Base-by-base conservation (phyloP, 2,797 vertebrate genomes). In the Pampus argenteus region DNA sequence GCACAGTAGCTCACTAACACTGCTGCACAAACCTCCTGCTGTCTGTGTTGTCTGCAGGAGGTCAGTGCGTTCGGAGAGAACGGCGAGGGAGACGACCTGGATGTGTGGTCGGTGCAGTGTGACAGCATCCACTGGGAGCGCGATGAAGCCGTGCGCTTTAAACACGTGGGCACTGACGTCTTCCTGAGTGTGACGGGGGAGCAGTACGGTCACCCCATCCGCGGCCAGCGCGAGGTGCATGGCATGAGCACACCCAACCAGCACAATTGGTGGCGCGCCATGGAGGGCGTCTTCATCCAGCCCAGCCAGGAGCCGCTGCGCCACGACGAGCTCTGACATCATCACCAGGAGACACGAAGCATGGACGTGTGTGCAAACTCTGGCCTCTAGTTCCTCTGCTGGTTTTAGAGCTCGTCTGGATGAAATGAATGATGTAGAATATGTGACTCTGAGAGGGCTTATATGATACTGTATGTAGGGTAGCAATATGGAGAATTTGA, bases 51-150 rank as follows among this genome's bases (percentile, higher is more conserved):
- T 56, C 42, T 49, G 45, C 91, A 99, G 98, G 98, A 99, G 90
- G 97, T 99, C 75, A 99, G 98, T 61, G 98, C 98, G 55, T 99
- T 99, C 63, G 98, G 98, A 9, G 98, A 99, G 82, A 94, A 95
- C 0, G 98, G 97, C 0, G 96, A 99, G 88, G 98, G 98, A 0
- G 98, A 99, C 2, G 95, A 98, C 88, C 94, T 99, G 68, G 98
- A 99, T 28, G 89, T 96, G 51, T 99, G 98, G 98, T 85, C 70
- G 0, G 97, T 99, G 54, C 96, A 98, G 77, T 99, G 98, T 68
- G 93, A 96, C 1, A 94, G 95, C 23, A 74, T 77, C 1, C 89
- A 94, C 86, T 99, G 98, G 98, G 96, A 96, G 40, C 96, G 97
- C 0, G 95, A 97, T 0, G 96, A 96, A 0, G 61, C 89, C 0